These are phyloP conservation scores for Tanypteryx hageni DNA, from an alignment of 2,888 invertebrate species.

Conservation along the genomic window DNA sequence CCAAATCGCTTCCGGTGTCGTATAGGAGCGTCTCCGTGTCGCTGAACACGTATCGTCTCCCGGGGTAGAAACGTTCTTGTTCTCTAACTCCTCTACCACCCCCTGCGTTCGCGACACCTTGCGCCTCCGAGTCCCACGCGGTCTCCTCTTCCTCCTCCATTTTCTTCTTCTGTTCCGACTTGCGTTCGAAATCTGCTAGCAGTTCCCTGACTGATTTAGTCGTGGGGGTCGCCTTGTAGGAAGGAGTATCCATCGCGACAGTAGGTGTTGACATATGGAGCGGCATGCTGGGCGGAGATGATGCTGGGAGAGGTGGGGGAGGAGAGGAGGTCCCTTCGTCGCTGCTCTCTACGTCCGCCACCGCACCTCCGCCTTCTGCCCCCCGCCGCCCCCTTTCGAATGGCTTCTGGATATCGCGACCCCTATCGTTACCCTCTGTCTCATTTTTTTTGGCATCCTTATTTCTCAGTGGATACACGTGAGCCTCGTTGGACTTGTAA, in stretches of 20 bases:
- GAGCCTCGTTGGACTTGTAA: constrained; percentile 74
- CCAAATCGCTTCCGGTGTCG: constrained; percentile 74
- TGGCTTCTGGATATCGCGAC: background rate
- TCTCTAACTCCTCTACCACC: constrained; percentile 69
- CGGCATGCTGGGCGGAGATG: constrained; percentile 12
- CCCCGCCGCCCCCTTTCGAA: background rate
- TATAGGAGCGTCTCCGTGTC: constrained; percentile 76
- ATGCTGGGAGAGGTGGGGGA: constrained; percentile 23
- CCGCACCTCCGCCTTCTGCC: background rate
- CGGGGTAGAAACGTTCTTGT: constrained; percentile 65
- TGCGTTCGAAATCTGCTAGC: constrained; percentile 75
- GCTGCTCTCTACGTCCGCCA: constrained; percentile 42
- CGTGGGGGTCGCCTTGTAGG: constrained; percentile 9
- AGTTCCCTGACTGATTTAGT: constrained; percentile 75
- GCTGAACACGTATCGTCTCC: constrained; percentile 74
- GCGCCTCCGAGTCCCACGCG: constrained; percentile 58
- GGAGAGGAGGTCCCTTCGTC: constrained; percentile 48
- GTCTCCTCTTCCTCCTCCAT: constrained; percentile 71
- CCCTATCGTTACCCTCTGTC: background rate
- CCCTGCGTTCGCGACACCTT: background rate
- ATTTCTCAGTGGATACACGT: constrained; percentile 70
- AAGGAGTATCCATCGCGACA: background rate
- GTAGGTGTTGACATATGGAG: background rate
- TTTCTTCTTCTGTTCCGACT: constrained; percentile 72
- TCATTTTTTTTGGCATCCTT: constrained; percentile 67